Conservation (phyloP, 2,113 vertebrate species). For the Smithornis capensis region DNA sequence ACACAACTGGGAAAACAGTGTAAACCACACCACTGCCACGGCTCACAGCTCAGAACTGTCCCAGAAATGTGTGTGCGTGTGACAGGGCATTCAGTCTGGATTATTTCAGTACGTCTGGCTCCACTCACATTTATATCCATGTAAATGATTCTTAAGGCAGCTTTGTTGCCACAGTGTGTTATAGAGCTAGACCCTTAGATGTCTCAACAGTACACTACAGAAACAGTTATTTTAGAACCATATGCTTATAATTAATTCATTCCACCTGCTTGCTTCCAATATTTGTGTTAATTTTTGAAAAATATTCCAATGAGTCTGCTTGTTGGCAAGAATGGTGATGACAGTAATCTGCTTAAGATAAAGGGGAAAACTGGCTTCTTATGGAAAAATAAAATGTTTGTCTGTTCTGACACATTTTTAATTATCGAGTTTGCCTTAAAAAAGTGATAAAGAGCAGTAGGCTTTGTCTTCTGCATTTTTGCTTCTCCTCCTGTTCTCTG, state of each 20-base stretch:
- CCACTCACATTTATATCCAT: background rate
- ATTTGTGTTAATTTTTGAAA: slow-evolving; percentile 39
- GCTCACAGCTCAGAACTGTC: background rate
- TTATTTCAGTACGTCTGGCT: background rate
- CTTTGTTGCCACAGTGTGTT: background rate
- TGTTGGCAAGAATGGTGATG: slow-evolving; percentile 6
- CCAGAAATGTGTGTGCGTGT: background rate
- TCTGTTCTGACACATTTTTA: background rate
- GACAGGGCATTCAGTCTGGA: background rate
- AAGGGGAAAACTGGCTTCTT: background rate
- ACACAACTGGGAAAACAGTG: background rate
- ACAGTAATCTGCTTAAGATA: background rate
- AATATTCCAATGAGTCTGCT: slow-evolving; percentile 22
- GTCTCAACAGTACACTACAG: background rate
- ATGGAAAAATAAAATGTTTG: background rate
- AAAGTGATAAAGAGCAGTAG: background rate
- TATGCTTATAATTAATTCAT: slow-evolving; percentile 44
- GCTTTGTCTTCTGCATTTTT: background rate
- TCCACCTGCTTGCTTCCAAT: slow-evolving; percentile 37
- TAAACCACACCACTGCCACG: background rate
- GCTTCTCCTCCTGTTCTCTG: background rate
- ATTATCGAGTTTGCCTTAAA: background rate
- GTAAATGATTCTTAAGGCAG: background rate
- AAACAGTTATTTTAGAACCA: background rate
- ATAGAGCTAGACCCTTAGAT: background rate